Base-by-base conservation (phyloP, 2,797 vertebrate species). In the Girardinus metallicus region DNA sequence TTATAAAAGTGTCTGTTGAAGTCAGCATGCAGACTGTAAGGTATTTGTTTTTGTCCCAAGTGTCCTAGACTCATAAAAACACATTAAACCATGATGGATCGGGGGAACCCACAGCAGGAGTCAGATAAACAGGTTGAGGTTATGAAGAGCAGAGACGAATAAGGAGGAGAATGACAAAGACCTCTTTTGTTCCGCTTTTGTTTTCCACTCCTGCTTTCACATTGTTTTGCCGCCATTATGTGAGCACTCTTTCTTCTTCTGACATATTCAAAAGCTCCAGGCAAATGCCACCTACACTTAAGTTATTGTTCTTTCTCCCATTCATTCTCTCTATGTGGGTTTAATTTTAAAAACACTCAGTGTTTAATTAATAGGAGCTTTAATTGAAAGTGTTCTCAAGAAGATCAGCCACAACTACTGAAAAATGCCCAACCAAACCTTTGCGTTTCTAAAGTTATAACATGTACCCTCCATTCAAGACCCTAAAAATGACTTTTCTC, bases 311-410 rank as follows among this genome's bases (percentile, higher is more conserved):
- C 76, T 86, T 68, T 71, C 71, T 77, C 29, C 75, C 66, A 55
- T 77, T 76, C 75, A 18, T 62, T 75, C 77, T 51, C 76, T 79
- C 79, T 78, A 1, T 74, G 74, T 80, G 80, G 77, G 84, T 91
- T 90, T 85, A 83, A 90, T 92, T 90, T 90, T 90, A 85, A 80
- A 86, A 92, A 88, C 80, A 60, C 83, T 83, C 85, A 57, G 83
- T 53, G 86, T 92, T 91, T 92, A 90, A 93, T 94, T 92, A 92
- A 92, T 86, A 86, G 78, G 81, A 87, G 55, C 53, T 80, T 72
- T 89, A 87, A 93, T 88, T 87, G 87, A 90, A 92, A 92, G 87
- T 76, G 74, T 92, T 91, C 78, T 75, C 85, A 85, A 87, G 84
- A 90, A 91, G 82, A 89, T 85, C 82, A 88, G 41, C 81, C 2